Evolutionary conservation across 2,113 vertebrate species (phyloP).

Genomic region (Hippopotamus amphibius): DNA sequence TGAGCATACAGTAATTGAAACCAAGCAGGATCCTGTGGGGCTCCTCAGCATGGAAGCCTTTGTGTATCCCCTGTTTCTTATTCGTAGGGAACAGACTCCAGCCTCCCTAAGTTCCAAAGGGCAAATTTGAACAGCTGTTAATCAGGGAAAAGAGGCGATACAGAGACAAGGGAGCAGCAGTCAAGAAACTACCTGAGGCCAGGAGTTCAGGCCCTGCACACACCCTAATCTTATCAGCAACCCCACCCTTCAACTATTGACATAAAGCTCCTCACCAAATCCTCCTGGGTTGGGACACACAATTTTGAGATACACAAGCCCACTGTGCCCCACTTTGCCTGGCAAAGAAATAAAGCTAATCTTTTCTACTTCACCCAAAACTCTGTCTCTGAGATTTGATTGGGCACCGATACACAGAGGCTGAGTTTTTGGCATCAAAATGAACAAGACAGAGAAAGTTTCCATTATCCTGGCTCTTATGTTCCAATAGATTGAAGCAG

Average conservation of each 20-base stretch:
- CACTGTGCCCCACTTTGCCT: not conserved
- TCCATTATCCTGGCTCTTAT: not conserved
- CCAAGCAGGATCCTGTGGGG: too few relatives aligned
- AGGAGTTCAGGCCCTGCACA: too few relatives aligned
- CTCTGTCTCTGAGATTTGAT: not conserved
- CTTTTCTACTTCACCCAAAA: not conserved
- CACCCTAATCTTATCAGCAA: too few relatives aligned
- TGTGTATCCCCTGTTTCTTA: too few relatives aligned
- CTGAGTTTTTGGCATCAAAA: not conserved
- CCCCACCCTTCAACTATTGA: too few relatives aligned
- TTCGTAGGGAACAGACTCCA: too few relatives aligned
- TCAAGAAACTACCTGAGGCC: too few relatives aligned
- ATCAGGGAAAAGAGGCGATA: too few relatives aligned
- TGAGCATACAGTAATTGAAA: not conserved
- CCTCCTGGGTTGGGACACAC: not conserved
- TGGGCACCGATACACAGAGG: not conserved
- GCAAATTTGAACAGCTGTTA: too few relatives aligned
- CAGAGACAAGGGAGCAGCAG: too few relatives aligned
- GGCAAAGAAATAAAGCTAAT: not conserved
- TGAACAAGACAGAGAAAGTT: not conserved
- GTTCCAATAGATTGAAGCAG: not conserved
- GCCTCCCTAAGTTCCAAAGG: too few relatives aligned
- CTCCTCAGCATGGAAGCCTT: too few relatives aligned
- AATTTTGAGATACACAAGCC: not conserved
- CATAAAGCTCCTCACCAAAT: not conserved